Conservation (phyloP, 2,888 invertebrate species). For the Pterobdella sp. region DNA sequence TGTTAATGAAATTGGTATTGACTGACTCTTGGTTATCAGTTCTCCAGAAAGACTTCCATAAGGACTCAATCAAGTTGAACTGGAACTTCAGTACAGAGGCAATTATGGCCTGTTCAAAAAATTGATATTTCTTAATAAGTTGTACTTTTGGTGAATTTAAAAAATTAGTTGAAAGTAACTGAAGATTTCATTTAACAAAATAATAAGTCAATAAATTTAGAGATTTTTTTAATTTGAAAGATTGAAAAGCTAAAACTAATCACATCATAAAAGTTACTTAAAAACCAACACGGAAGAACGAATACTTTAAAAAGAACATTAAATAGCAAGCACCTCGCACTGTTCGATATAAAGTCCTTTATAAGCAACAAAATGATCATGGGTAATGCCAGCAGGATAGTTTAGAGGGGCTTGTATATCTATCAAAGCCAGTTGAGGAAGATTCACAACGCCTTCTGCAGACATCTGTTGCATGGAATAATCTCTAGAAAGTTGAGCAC, state of each 20-base stretch:
- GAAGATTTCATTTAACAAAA: background rate
- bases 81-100: conserved; percentile 12
- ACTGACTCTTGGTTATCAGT: conserved; percentile 21
- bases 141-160: too few relatives aligned
- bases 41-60: conserved; percentile 30
- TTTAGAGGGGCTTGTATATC: conserved; percentile 2
- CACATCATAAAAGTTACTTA: too few relatives aligned
- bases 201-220: too few relatives aligned
- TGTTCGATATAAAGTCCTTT: conserved; percentile 30
- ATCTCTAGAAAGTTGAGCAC: conserved; percentile 17
- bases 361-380: conserved; percentile 23
- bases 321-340: conserved; percentile 23
- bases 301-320: too few relatives aligned
- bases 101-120: conserved; percentile 21
- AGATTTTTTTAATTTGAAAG: too few relatives aligned
- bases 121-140: too few relatives aligned
- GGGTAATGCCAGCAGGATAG: conserved; percentile 20
- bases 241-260: too few relatives aligned
- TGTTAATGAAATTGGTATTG: background rate
- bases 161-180: too few relatives aligned
- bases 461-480: background rate
- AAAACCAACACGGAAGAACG: too few relatives aligned
- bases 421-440: conserved; percentile 18
- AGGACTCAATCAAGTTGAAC: conserved; percentile 26
- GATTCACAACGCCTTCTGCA: background rate